Conservation (phyloP, 2,888 invertebrate species). For the Boloria selene region DNA sequence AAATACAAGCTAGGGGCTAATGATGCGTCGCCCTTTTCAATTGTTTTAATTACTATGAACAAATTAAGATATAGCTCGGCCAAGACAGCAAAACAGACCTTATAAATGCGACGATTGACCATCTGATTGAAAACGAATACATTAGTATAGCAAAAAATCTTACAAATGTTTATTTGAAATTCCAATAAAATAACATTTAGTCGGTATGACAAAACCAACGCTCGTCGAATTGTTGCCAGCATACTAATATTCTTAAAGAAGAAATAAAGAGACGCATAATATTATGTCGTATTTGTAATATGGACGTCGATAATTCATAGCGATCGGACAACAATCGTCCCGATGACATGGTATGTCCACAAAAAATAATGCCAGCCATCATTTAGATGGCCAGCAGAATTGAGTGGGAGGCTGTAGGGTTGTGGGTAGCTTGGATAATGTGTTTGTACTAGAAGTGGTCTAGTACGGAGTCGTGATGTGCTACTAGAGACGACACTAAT, state of each 20-base stretch:
- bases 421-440: conserved; percentile 40
- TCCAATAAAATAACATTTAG: conserved; percentile 81
- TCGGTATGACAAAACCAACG: conserved; percentile 80
- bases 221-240: conserved; percentile 76
- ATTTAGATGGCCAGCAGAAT: conserved; percentile 77
- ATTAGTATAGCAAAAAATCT: conserved; percentile 49
- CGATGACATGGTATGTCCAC: conserved; percentile 80
- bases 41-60: conserved; percentile 70
- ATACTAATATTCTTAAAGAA: conserved; percentile 82
- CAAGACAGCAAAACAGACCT: neutral
- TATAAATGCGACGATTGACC: conserved; percentile 2
- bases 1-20: conserved; percentile 41
- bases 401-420: conserved; percentile 74
- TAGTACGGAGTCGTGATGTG: neutral
- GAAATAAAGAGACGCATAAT: conserved; percentile 81
- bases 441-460: neutral
- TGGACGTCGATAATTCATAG: conserved; percentile 82
- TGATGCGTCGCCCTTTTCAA: conserved; percentile 47
- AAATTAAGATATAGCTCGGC: conserved; percentile 72
- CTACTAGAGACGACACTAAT: neutral
- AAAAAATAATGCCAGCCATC: conserved; percentile 80
- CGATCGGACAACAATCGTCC: conserved; percentile 80
- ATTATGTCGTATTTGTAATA: conserved; percentile 81
- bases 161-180: conserved; percentile 78
- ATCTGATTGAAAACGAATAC: conserved; percentile 57